Base-by-base conservation (phyloP, 2,888 invertebrate genomes). In the Siphonodentalium dalli region DNA sequence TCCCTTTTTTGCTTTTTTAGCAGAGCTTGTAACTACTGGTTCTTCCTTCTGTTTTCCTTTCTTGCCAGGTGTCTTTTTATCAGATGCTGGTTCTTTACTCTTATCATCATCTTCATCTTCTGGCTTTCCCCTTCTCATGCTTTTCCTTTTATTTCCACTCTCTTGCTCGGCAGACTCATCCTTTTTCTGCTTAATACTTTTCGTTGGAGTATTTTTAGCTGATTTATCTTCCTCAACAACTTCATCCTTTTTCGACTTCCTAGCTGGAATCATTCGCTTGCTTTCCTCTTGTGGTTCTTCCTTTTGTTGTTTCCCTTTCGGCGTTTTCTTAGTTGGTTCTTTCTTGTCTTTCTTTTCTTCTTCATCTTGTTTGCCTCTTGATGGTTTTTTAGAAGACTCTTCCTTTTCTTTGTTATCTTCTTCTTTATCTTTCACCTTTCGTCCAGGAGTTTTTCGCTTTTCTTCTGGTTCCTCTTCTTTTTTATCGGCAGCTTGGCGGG, bases 381-480 rank as follows among this genome's bases (percentile, higher is more conserved):
- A 24, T 3, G 41, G 31, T 13, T 21, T 39, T 11, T 21, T 34
- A 13, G 27, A 13, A 15, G n/a, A 20, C 9, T 43, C 39, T 3
- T 40, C 29, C 15, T 47, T 28, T 20, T 41, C 50, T 52, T 33
- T 43, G n/a, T n/a, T n/a, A n/a, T n/a, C 18, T 11, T 43, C 39
- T 3, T 40, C 29, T 20, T 47, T 28, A 18, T 41, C 50, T 52
- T 33, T 43, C 39, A 23, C 46, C 31, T 42, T n/a, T n/a, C n/a
- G n/a, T n/a, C 49, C 52, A 28, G 49, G 28, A 18, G 46, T 40
- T 24, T 38, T 31, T 28, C 46, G 54, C 37, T 20, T 46, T 31
- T 62, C 51, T 15, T 41, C 54, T 31, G 38, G 52, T 41, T 54
- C 50, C 28, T 50, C 57, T n/a, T 38, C 55, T 26, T 26, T 35